Base-by-base conservation (phyloP, 2,797 vertebrate genomes). In the Ctenosaura bakeri region DNA sequence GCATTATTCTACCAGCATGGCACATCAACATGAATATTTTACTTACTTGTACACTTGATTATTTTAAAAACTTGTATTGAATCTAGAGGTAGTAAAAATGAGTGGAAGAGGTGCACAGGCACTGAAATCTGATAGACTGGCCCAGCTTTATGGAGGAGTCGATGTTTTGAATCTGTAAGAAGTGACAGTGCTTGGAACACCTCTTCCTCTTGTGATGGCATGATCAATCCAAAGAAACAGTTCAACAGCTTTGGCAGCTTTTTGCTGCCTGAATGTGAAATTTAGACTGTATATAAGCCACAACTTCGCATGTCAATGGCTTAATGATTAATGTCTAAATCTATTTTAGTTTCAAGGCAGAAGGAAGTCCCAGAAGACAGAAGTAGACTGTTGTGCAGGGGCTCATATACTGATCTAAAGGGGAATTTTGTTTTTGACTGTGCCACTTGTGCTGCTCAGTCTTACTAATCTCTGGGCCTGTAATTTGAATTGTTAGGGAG, bases 11-110 rank as follows among this genome's bases (percentile, higher is more conserved):
- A 90, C 35, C 87, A 89, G 20, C 83, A 90, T 69, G 66, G 83
- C 74, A 46, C 18, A 73, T 85, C 85, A 90, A 87, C 66, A 14
- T 78, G 5, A 80, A 90, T 71, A 85, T 73, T 90, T 91, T 90
- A 71, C 90, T 89, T 90, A 88, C 26, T 85, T 26, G 86, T 90
- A 38, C 50, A 62, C 91, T 84, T 71, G 29, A 86, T 24, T 83
- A 9, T 69, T 69, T 69, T 2, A 24, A 69, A 50, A 69, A 69
- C 10, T 29, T 69, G 10, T 10, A 32, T 3, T 12, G 29, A 69
- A 69, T 3, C 66, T 10, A 69, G 32, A 4, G 20, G 4, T 64
- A 16, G 38, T 10, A n/a, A 32, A 38, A 78, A 77, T 81, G 26
- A 56, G 18, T 50, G 80, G 71, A 35, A 69, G 18, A 80, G 84